Base-by-base conservation (phyloP, 2,797 vertebrate genomes). In the Cygnus olor region DNA sequence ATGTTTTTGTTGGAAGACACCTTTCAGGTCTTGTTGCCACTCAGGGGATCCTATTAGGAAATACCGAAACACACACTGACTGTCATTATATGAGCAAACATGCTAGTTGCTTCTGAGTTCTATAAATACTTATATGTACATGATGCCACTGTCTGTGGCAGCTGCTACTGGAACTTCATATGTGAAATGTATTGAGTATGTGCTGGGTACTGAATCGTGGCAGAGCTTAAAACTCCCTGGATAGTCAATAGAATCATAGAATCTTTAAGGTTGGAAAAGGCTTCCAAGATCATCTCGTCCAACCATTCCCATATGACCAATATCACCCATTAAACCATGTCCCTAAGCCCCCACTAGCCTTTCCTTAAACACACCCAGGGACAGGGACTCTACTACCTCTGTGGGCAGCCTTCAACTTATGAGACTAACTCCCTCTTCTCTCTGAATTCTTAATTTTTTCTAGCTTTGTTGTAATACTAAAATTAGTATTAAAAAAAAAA, bases 361-460 rank as follows among this genome's bases (percentile, higher is more conserved):
- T 38, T 38, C 38, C 38, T 38, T 38, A 38, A 38, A 38, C 38
- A 38, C 38, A 38, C 38, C 11, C 38, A 38, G 38, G 38, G 38
- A 38, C 38, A 38, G 38, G 38, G 38, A 38, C 38, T 38, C 38
- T 38, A 38, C 38, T 38, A 38, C 38, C 38, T 38, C 38, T 38
- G 38, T 38, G 38, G 38, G 38, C 10, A 38, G 38, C 38, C 38
- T 90, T 87, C n/a, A 78, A 0, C 57, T 65, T 85, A 68, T 45
- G 42, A 74, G 49, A 83, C 49, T 42, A 89, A 68, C 42, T 71
- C 57, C 53, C 58, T 87, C 64, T 82, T 88, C 74, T 76, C 5
- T 57, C 45, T 63, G 42, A 94, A 65, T 92, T 90, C 72, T 94
- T 89, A 27, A 42, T 87, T 80, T 87, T 77, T 64, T 68, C 57